Base-by-base conservation (phyloP, 2,888 invertebrate genomes). In the Spodoptera exigua region DNA sequence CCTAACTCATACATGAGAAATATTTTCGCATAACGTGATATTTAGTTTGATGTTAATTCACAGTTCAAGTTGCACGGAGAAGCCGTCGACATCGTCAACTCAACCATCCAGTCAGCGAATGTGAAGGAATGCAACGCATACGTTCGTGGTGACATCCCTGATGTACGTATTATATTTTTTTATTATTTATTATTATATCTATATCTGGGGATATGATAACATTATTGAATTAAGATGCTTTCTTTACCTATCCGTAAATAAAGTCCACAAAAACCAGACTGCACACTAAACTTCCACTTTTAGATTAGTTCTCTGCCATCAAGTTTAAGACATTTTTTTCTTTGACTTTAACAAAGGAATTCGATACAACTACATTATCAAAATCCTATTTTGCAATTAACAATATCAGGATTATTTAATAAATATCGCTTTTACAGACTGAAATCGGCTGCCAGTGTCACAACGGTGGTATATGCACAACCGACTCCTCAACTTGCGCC, bases 51-150 rank as follows among this genome's bases (percentile, higher is more conserved):
- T 10, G 45, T 63, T 63, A 58, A 58, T 51, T 52, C 70, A 7
- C 69, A 97, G 97, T 95, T 98, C 35, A 95, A 95, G 75, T 95
- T 98, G 36, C 95, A 96, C 51, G 96, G 96, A 17, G 89, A 94
- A 45, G 94, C 95, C 45, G 88, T 97, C 32, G 96, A 97, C 78
- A 93, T 98, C 52, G 94, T 97, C 21, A 95, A 96, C 68, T 96
- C 96, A 16, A 96, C 97, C 2, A 95, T 96, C 44, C 97, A 97
- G 80, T 97, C 98, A 0, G 96, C 97, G 0, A 98, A 98, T 85
- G 96, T 99, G 1, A 95, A 96, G 58, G 97, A 98, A 79, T 98
- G 98, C 87, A 88, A 87, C 56, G 86, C 82, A 57, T 78, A 82
- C 48, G 83, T 85, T 69, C 84, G 94, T 51, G 88, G 95, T 3